A percentile compares a stretch with the other conserved stretches of the same genome.
Evolutionary conservation across 2,888 invertebrate species (phyloP).

Genomic region (Trissoscelio sp.): DNA sequence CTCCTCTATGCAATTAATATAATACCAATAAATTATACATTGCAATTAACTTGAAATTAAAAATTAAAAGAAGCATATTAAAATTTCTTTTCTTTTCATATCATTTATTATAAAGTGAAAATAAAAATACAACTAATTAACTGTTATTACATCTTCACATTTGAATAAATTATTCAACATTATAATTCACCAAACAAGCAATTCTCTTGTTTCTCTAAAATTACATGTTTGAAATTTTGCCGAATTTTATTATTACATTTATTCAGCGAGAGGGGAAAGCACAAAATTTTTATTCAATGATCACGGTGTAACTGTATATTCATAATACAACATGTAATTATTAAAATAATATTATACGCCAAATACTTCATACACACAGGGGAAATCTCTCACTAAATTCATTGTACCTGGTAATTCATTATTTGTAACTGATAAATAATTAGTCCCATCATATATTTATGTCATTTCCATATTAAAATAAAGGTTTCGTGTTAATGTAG

Average conservation of each 20-base stretch:
- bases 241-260: conserved; percentile 18
- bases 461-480: background rate
- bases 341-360: conserved; percentile 8
- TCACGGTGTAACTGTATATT: conserved; percentile 4
- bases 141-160: conserved; percentile 2
- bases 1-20: background rate
- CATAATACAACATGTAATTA: conserved; percentile 16
- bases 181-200: conserved; percentile 24
- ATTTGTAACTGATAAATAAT: conserved; percentile 13
- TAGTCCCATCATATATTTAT: too few species aligned
- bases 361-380: conserved; percentile 11
- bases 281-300: conserved; percentile 21
- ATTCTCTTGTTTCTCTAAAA: conserved; percentile 7
- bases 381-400: conserved; percentile 1
- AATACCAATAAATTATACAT: background rate
- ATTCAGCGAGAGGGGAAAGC: conserved; percentile 10
- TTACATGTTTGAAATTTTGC: conserved; percentile 9
- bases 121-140: conserved; percentile 18
- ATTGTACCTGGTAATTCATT: background rate
- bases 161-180: conserved; percentile 11
- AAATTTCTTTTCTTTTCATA: background rate
- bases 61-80: background rate
- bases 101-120: background rate
- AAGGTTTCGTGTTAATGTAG: background rate
- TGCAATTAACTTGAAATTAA: background rate